Base-by-base conservation (phyloP, 2,113 vertebrate species). In the Nettapus auritus region DNA sequence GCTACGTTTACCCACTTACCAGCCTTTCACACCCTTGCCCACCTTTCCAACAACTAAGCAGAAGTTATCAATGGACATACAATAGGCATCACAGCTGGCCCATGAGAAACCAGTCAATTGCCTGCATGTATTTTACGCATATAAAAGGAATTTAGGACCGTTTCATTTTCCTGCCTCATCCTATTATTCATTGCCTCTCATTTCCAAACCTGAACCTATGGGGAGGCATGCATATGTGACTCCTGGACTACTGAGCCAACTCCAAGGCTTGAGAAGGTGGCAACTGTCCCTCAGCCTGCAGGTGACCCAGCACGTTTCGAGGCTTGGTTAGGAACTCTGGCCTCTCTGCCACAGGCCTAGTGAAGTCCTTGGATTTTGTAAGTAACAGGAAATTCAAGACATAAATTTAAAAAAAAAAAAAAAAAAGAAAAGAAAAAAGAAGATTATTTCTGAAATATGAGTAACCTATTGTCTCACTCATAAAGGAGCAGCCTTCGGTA, bases 41-140 rank as follows among this genome's bases (percentile, higher is more conserved):
- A 80, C 1, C 13, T 56, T 34, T 9, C 59, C 34, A 46, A 1
- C 19, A 23, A 31, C 0, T 0, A 2, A 52, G 46, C 8, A 53
- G 25, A 69, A 34, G 33, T 14, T 36, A 34, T 4, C 29, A 34
- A 8, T 4, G 38, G 50, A 16, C 19, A 59, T 8, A 29, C 46
- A 56, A 8, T 0, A 29, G 57, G 34, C 6, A 7, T 6, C 8
- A 38, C 5, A 5, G 31, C 0, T 28, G 18, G 20, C 36, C 48
- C 56, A 38, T 25, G 80, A 19, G 48, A 44, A 73, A 68, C 31
- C 28, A 33, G n/a, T 2, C 40, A 44, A n/a, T 69, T 6, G 48
- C 59, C 19, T 34, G 8, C 48, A 50, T 12, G 11, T 13, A 50
- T 25, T 23, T 50, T 50, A 50, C 11, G 22, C 22, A 50, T 25